Base-by-base conservation (phyloP, 2,888 invertebrate genomes). In the Hirtodrosophila trivittata region DNA sequence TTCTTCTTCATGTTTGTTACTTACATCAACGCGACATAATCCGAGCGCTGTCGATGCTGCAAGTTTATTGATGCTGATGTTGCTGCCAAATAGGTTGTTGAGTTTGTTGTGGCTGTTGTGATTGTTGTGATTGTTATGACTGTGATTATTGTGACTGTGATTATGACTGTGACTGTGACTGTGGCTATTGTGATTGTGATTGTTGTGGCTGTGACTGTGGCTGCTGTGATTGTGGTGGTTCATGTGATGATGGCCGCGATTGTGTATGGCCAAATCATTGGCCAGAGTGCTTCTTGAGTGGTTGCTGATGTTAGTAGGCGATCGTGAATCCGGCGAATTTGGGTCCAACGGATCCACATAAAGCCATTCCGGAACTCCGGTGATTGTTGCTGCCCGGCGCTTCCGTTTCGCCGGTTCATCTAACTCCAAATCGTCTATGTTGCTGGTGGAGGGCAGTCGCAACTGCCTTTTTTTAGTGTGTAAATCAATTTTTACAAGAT, bases 1-100 rank as follows among this genome's bases (percentile, higher is more conserved):
- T 54, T 41, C 7, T 14, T 26, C 32, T 41, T 21, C 1, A n/a
- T 28, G 38, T n/a, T 47, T 35, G 13, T 59, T 84, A 89, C 88
- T 89, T 89, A 89, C 88, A 83, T 88, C 88, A 67, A 88, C 81
- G 77, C 89, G 88, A 87, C 86, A 89, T 59, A 87, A 81, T 70
- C 87, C 87, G 63, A 88, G 75, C 55, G 86, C 84, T 55, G 82
- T 56, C 64, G 88, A 86, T 30, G 60, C 38, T 46, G 66, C 42
- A 42, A 75, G 38, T 26, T 72, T 68, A 41, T 46, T 66, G 49
- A 38, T 69, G 51, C 32, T 43, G 46, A 32, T 13, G 57, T 28
- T 28, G 60, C 52, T 45, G 64, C 16, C 5, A 6, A 4, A 4
- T 3, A 4, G 25, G 28, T n/a, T 46, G 54, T 33, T 28, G 43